Evolutionary conservation across 2,797 vertebrate species (phyloP), one percentile per base, ranked within the genome.

Genomic region (Syngnathus acus): DNA sequence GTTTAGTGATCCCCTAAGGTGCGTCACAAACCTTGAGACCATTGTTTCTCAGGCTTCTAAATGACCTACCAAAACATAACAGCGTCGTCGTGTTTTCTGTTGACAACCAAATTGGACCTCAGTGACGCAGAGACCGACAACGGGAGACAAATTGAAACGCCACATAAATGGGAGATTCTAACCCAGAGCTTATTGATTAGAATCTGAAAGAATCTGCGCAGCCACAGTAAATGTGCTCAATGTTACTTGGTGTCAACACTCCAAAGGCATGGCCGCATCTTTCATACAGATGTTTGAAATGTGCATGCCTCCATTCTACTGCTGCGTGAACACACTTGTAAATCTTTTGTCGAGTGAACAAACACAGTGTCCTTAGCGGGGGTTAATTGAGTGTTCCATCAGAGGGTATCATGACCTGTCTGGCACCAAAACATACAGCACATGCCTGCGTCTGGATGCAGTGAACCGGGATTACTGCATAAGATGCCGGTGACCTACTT

Each of bases 401-500:
- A 82, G 82, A 86, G 84, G 76, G 82, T 88, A 86, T 88, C 84
- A 88, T 89, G 88, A 87, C 88, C 88, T 87, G 84, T 80, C 86
- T 82, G 80, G 77, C 71, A 76, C 80, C 81, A 72, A 79, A 89
- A 89, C 83, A 83, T 90, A 89, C 87, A 89, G 84, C 86, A 84
- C 85, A 86, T 82, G 83, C 81, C 73, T 60, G 63, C 65, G 74
- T 84, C 84, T 87, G 83, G 83, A 88, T 89, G 87, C 84, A 86
- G 83, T 73, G 83, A 87, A 85, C 75, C 78, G 23, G 88, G 90
- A 92, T 92, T 92, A 92, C 84, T 82, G 88, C 86, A 89, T 91
- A 91, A 92, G 85, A 91, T 88, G 87, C 85, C 69, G 82, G 71
- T 92, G 91, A 91, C 91, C 91, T 86, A 90, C 9, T 74, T 75